These are phyloP conservation scores for Heterodera filipjevi DNA, from an alignment of 2,888 invertebrate genomes.

Conservation along the genomic window DNA sequence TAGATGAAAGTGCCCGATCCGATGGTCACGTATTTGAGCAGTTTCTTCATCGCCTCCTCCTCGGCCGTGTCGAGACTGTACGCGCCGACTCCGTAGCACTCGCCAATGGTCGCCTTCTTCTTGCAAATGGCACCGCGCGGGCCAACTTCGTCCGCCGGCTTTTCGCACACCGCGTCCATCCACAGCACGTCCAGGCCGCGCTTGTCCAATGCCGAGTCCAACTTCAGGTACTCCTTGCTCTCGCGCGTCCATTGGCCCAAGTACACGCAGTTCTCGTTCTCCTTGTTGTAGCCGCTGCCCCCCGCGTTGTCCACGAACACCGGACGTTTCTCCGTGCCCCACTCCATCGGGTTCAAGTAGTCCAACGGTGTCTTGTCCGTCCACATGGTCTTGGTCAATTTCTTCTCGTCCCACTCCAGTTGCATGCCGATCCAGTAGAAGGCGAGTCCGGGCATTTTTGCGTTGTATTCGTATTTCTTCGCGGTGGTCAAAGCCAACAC, in stretches of 20 bases:
- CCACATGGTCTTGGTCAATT: not conserved
- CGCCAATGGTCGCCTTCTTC: not conserved
- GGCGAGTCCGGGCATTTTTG: not conserved
- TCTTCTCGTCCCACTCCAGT: not conserved
- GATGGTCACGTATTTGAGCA: not conserved
- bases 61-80: not conserved
- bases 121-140: not conserved
- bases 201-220: not conserved
- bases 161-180: not conserved
- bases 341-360: conserved; percentile 5
- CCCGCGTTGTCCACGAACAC: not conserved
- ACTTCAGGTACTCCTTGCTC: not conserved
- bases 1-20: not conserved
- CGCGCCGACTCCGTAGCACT: not conserved
- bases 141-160: not conserved
- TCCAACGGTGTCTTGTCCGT: not conserved
- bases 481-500: not conserved
- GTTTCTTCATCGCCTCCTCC: conserved; percentile 1
- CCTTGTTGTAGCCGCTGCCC: not conserved
- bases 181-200: not conserved
- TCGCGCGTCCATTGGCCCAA: not conserved
- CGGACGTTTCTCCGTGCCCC: not conserved
- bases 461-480: not conserved
- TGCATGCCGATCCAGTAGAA: conserved; percentile 3
- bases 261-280: conserved; percentile 1